Evolutionary conservation across 1,140 invertebrate species (phyloP).

Genomic region (Drosophila novamexicana): DNA sequence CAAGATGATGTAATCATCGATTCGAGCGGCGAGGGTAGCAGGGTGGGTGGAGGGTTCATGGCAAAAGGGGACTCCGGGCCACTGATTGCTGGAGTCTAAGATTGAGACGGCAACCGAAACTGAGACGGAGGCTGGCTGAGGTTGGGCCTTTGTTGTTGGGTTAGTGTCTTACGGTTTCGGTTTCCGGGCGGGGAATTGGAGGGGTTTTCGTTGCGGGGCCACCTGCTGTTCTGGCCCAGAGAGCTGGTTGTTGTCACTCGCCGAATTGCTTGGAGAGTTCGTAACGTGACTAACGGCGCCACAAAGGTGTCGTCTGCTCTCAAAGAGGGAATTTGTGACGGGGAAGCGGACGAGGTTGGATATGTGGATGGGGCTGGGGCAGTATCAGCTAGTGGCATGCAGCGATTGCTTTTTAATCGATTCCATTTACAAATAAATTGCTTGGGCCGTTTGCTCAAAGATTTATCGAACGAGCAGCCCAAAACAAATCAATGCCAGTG

Average conservation of each 20-base stretch:
- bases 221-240: constrained; percentile 47
- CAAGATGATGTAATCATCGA: constrained; percentile 83
- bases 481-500: constrained; percentile 35
- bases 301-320: constrained; percentile 78
- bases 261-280: constrained; percentile 72
- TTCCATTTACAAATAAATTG: constrained; percentile 84
- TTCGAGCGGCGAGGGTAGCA: constrained; percentile 12
- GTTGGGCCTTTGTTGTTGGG: not conserved
- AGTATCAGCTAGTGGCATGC: constrained; percentile 38
- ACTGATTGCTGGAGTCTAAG: constrained; percentile 58
- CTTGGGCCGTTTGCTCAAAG: constrained; percentile 59
- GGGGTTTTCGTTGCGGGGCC: constrained; percentile 10
- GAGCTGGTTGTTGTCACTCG: constrained; percentile 67
- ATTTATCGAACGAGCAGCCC: constrained; percentile 62
- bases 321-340: constrained; percentile 22
- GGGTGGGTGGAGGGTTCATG: not conserved
- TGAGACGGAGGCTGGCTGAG: constrained; percentile 6
- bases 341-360: not conserved
- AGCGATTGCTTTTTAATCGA: constrained; percentile 84
- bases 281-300: constrained; percentile 72
- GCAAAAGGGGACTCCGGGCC: constrained; percentile 33
- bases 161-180: constrained; percentile 4
- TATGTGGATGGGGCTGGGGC: not conserved
- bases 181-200: not conserved
- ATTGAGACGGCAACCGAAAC: constrained; percentile 15